phyloP scores from a whole-genome alignment of 2,888 invertebrate species.

The Malthinus flaveolus region DNA sequence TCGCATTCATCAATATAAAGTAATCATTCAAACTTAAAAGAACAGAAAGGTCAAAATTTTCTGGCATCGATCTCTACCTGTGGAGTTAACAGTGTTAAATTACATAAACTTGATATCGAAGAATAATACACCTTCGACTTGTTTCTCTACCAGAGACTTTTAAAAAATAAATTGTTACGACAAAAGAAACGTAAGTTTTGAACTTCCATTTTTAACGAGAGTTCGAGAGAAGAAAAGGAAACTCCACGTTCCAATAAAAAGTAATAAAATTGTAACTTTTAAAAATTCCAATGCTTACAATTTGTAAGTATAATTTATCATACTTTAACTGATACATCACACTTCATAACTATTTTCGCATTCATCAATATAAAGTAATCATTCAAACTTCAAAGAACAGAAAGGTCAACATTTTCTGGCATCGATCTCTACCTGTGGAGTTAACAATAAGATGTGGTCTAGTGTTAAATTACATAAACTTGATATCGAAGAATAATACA shows the following conservation, averaged over 20 bases:
- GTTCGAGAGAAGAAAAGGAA: too few species aligned
- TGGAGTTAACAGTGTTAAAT: constrained; percentile 24
- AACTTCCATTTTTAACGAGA: too few species aligned
- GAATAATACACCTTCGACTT: constrained; percentile 33
- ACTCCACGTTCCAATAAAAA: too few species aligned
- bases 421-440: constrained; percentile 24
- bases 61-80: constrained; percentile 23
- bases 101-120: constrained; percentile 17
- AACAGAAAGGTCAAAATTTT: constrained; percentile 11
- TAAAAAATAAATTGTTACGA: too few species aligned
- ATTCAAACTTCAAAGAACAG: constrained; percentile 15
- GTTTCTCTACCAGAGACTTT: constrained; percentile 26
- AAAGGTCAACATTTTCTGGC: constrained; percentile 12
- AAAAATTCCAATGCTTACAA: too few species aligned
- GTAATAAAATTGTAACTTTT: too few species aligned
- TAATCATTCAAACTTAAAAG: constrained; percentile 19
- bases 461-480: constrained; percentile 25
- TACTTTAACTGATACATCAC: constrained; percentile 21
- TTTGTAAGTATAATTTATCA: constrained; percentile 10
- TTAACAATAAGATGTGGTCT: constrained; percentile 23
- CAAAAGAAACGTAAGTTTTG: too few species aligned
- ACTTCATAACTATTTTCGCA: constrained; percentile 15
- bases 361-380: constrained; percentile 23
- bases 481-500: constrained; percentile 21
- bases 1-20: constrained; percentile 21